Base-by-base conservation (phyloP, 2,797 vertebrate genomes). In the Poeciliopsis infans region DNA sequence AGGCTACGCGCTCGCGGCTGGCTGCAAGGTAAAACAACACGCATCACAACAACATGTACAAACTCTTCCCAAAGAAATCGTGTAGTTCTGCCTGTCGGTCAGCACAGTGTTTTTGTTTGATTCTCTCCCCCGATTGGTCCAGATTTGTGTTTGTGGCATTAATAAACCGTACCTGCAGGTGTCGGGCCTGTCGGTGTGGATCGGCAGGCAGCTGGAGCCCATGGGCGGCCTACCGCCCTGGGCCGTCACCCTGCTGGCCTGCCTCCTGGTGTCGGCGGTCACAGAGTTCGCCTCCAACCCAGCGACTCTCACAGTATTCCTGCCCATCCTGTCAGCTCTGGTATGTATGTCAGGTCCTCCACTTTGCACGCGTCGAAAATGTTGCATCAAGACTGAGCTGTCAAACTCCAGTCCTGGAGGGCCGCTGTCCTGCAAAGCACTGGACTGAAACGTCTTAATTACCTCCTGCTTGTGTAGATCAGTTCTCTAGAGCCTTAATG, bases 281-380 rank as follows among this genome's bases (percentile, higher is more conserved):
- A 99, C 98, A 0, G 98, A 99, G 94, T 99, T 99, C 11, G 98
- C 99, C 83, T 99, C 98, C 89, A 99, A 99, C 89, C 98, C 98
- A 0, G 98, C 98, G 72, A 99, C 98, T 49, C 97, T 99, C 89
- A 99, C 98, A 0, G 98, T 99, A 81, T 99, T 99, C 92, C 94
- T 99, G 83, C 98, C 98, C 83, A 99, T 99, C 93, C 93, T 99
- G 69, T 99, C 97, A 78, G 96, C 97, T 0, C 95, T 99, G 97
- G 98, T 99, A 92, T 91, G 96, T 99, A 92, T 92, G 96, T 31
- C 23, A 73, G 69, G 31, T 47, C 8, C 66, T 90, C 69, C 0
- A 20, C 0, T 23, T 31, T 20, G 46, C 57, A 41, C 33, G 3
- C 25, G 1, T 5, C 2, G 2, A 15, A n/a, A n/a, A 45, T 15